A percentile compares a stretch with the other conserved stretches of the same genome.
Conservation (phyloP, 2,113 vertebrate genomes). For the Microtus oregoni region DNA sequence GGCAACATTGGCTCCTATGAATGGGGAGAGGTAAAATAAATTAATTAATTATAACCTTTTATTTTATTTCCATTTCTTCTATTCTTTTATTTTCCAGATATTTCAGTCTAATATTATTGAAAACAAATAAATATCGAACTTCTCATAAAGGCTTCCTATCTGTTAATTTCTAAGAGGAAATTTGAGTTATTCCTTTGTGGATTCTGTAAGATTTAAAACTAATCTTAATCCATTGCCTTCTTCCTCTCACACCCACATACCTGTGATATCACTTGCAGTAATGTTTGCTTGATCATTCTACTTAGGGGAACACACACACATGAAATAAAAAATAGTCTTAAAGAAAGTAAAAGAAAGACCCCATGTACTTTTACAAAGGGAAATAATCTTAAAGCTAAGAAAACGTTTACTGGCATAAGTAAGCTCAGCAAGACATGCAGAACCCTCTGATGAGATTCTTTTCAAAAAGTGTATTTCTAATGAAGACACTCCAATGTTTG, state of each 20-base stretch:
- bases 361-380: background rate
- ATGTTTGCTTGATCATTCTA: background rate
- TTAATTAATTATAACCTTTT: background rate
- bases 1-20: constrained; percentile 96
- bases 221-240: background rate
- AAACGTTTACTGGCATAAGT: background rate
- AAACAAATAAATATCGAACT: background rate
- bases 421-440: constrained; percentile 31
- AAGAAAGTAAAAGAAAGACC: background rate
- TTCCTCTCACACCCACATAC: background rate
- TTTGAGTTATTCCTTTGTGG: background rate
- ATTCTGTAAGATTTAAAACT: background rate
- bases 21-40: constrained; percentile 94
- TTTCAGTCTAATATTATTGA: background rate
- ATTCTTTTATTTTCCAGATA: background rate
- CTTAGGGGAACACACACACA: background rate
- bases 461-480: constrained; percentile 45
- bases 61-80: background rate
- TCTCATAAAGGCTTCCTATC: background rate
- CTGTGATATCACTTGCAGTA: background rate
- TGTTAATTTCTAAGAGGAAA: background rate
- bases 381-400: background rate
- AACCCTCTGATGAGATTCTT: background rate
- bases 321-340: background rate
- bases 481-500: constrained; percentile 6